phyloP scores from a whole-genome alignment of 2,888 invertebrate genomes.

The Ischnura elegans region DNA sequence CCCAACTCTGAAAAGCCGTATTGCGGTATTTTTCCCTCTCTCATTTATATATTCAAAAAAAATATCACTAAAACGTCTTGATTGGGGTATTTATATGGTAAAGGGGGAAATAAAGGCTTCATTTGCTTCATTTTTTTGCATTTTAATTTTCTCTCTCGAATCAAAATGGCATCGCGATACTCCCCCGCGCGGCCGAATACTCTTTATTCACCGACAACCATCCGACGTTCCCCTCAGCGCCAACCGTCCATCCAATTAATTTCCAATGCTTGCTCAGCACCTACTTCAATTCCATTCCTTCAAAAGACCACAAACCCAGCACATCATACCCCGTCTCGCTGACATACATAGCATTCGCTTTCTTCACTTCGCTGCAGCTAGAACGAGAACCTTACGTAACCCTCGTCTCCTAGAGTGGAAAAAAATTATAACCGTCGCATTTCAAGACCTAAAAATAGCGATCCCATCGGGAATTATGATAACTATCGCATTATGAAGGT shows the following conservation, averaged over 20 bases:
- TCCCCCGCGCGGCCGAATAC: not conserved
- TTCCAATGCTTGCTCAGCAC: not conserved
- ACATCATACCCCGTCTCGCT: not conserved
- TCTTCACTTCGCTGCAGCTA: no score
- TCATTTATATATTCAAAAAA: conserved; percentile 29
- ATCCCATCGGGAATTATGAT: no score
- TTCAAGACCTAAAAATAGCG: no score
- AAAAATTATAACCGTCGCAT: no score
- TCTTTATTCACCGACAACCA: not conserved
- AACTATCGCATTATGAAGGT: no score
- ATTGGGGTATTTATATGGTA: not conserved
- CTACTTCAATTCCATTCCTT: not conserved
- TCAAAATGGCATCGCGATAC: not conserved
- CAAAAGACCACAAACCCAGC: not conserved
- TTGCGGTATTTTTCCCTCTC: not conserved
- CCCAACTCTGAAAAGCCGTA: not conserved
- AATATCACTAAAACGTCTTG: conserved; percentile 12
- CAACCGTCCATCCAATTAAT: not conserved
- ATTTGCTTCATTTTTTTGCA: not conserved
- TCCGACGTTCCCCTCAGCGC: not conserved
- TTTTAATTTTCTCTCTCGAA: not conserved
- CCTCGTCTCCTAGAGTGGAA: no score
- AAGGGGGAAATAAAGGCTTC: not conserved
- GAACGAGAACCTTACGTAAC: no score
- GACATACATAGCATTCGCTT: not conserved